Conservation (phyloP, 2,113 vertebrate genomes). For the Lampris megalopsis region DNA sequence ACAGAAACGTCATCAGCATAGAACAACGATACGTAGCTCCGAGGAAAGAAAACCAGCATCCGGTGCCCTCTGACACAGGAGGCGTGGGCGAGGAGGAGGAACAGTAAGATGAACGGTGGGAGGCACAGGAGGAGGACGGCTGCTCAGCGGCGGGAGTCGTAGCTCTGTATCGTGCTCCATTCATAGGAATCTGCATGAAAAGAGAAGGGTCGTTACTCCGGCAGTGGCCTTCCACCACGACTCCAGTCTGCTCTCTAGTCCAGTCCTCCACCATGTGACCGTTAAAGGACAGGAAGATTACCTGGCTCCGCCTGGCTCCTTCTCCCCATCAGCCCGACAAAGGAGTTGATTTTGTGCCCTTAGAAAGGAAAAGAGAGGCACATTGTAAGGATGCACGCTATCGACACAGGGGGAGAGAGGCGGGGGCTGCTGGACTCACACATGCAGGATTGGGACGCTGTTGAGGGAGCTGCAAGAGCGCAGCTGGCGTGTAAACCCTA, state of each 20-base stretch:
- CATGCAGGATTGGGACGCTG: too few relatives aligned
- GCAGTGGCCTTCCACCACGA: not conserved
- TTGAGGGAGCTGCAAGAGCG: too few relatives aligned
- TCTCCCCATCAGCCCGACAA: conserved; percentile 99
- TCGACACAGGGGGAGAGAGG: too few relatives aligned
- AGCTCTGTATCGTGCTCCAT: conserved; percentile 87
- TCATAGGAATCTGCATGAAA: conserved; percentile 86
- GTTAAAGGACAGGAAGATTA: conserved; percentile 66
- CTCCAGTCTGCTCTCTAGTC: not conserved
- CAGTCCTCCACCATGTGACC: not conserved
- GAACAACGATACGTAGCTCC: conserved; percentile 79
- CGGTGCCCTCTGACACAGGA: conserved; percentile 6
- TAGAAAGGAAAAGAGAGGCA: conserved; percentile 66
- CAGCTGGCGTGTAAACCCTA: too few relatives aligned
- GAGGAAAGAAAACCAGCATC: conserved; percentile 72
- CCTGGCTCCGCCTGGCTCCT: conserved; percentile 92
- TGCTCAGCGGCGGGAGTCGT: conserved; percentile 86
- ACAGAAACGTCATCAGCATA: conserved; percentile 78
- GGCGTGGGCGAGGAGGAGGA: conserved; percentile 4
- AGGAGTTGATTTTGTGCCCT: conserved; percentile 98
- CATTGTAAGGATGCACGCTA: not conserved
- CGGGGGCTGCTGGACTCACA: too few relatives aligned
- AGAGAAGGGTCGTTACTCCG: conserved; percentile 2
- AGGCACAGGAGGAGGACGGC: not conserved
- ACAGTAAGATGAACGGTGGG: conserved; percentile 58